Evolutionary conservation across 1,140 invertebrate species (phyloP).

Genomic region (Armadillidium nasatum): DNA sequence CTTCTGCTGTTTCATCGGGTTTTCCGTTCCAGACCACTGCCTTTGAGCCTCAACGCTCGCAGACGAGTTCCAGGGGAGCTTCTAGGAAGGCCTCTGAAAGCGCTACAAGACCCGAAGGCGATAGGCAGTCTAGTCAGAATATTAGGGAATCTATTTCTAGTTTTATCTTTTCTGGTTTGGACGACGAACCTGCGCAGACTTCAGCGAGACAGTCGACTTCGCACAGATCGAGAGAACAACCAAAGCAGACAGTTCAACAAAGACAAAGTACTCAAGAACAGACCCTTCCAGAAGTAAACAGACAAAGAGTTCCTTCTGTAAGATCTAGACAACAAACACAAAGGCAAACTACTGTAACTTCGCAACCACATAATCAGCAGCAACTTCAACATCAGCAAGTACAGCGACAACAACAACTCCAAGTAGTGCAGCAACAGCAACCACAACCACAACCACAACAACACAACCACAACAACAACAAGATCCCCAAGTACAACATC

Average conservation of each 20-base stretch:
- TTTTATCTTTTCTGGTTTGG: neutral
- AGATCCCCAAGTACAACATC: neutral
- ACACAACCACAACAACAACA: neutral
- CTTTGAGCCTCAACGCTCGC: neutral
- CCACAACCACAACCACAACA: neutral
- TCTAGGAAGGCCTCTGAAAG: neutral
- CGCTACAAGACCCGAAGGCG: neutral
- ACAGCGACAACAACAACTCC: constrained; percentile 16
- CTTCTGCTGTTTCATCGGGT: neutral
- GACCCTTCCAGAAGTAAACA: no score
- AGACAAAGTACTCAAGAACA: neutral
- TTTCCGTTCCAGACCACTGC: neutral
- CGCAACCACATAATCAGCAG: constrained; percentile 26
- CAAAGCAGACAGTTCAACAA: neutral
- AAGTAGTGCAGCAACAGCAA: constrained; percentile 27
- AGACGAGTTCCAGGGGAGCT: neutral
- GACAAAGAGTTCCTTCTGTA: neutral
- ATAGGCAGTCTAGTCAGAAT: neutral
- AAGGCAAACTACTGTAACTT: neutral
- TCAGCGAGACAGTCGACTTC: neutral
- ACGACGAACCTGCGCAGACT: neutral
- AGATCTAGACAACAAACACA: neutral
- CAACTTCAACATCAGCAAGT: constrained; percentile 30
- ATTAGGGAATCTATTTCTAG: neutral
- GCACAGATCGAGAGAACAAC: neutral